Percentiles rank a stretch among this genome's conserved stretches.
Evolutionary conservation across 2,888 invertebrate species (phyloP).

Genomic region (Rhimphoctona megacephalus): DNA sequence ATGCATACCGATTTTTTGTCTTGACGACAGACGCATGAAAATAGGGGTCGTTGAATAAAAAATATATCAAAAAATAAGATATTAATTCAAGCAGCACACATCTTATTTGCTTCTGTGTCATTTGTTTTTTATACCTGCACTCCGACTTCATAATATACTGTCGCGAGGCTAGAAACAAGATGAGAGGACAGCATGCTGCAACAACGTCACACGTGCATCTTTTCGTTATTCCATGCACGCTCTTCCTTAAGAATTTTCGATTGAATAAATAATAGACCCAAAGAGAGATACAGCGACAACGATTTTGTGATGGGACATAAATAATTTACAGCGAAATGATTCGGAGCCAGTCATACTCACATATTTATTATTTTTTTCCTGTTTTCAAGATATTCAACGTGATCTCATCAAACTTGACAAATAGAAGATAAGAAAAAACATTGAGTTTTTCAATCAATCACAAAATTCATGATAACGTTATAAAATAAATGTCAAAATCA

Average conservation of each 20-base stretch:
- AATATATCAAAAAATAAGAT: constrained; percentile 54
- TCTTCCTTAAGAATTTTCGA: constrained; percentile 62
- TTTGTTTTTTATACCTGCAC: not conserved
- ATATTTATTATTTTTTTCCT: not conserved
- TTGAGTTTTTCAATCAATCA: not conserved
- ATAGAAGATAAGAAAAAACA: not conserved
- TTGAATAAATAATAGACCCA: constrained; percentile 64
- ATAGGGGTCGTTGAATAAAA: constrained; percentile 28
- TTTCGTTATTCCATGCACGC: constrained; percentile 61
- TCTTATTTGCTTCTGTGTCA: constrained; percentile 22
- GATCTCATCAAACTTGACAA: not conserved
- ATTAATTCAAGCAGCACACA: constrained; percentile 51
- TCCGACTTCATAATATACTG: constrained; percentile 31
- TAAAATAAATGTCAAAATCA: not conserved
- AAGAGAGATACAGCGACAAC: constrained; percentile 1
- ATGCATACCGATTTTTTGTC: constrained; percentile 69
- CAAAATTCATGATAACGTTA: not conserved
- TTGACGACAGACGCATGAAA: constrained; percentile 7
- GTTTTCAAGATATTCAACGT: not conserved
- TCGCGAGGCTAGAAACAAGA: not conserved
- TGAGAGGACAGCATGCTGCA: constrained; percentile 32
- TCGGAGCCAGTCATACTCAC: constrained; percentile 9
- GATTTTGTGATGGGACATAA: constrained; percentile 42
- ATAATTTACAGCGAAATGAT: constrained; percentile 60
- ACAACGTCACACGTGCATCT: constrained; percentile 21